A percentile compares a stretch with the other conserved stretches of the same genome.
These are phyloP conservation scores for Scarus forsteni DNA, from an alignment of 2,797 vertebrate genomes.

Conservation along the genomic window DNA sequence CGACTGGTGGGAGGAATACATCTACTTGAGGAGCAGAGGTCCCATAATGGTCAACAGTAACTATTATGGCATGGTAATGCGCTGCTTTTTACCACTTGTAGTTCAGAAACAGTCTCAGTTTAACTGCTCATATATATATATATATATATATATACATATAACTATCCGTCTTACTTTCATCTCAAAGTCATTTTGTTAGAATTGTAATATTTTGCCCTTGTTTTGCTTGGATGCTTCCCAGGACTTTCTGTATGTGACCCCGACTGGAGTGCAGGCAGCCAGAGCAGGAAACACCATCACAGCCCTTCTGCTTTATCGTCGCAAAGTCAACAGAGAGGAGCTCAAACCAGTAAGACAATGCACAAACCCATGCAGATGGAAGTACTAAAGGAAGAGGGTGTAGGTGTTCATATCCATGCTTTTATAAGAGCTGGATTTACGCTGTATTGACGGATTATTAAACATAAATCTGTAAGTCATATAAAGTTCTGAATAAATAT, in stretches of 20 bases:
- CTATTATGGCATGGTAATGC: slow-evolving; percentile 89
- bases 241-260: slow-evolving; percentile 90
- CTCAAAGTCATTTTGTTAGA: background rate
- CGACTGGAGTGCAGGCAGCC: slow-evolving; percentile 90
- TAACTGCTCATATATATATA: background rate
- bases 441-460: no score
- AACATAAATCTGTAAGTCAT: no score
- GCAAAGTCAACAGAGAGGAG: slow-evolving; percentile 92
- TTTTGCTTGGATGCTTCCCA: slow-evolving; percentile 46
- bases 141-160: background rate
- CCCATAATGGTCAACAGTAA: slow-evolving; percentile 93
- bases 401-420: background rate
- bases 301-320: slow-evolving; percentile 90
- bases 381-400: no score
- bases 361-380: background rate
- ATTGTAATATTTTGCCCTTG: background rate
- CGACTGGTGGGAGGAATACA: slow-evolving; percentile 93
- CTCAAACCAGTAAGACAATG: slow-evolving; percentile 88
- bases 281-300: slow-evolving; percentile 94
- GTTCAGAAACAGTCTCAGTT: background rate
- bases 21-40: slow-evolving; percentile 86
- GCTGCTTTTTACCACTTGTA: background rate
- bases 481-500: no score
- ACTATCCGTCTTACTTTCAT: background rate
- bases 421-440: background rate